Base-by-base conservation (phyloP, 2,888 invertebrate species). In the Drosophila quinaria region DNA sequence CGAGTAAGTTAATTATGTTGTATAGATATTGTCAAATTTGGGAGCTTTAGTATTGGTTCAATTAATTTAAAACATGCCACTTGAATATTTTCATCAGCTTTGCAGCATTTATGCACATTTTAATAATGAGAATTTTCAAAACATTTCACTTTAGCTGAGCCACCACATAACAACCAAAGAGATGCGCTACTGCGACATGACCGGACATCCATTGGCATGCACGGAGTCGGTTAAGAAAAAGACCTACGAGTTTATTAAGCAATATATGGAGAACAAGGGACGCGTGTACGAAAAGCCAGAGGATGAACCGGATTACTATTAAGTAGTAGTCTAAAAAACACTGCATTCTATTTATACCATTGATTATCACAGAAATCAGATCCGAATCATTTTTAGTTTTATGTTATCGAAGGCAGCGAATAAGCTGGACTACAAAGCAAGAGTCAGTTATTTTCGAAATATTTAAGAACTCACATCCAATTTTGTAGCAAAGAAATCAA, bases 191-290 rank as follows among this genome's bases (percentile, higher is more conserved):
- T 84, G 84, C 39, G 84, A 80, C 6, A 6, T 19, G 9, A 78
- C 62, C 6, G 87, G 84, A 3, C 68, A 80, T 35, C 64, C 64
- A 0, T 47, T 88, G 56, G 51, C 65, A 31, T 88, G 75, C 47
- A 77, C 74, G 3, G 86, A 87, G 11, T 87, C 91, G 63, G 98
- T 99, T 6, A 97, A 97, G 84, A 96, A 96, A 81, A 99, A 99
- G 93, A 98, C 98, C 19, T 96, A 97, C 92, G 98, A 98, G 93
- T 99, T 97, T 92, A 97, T 99, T 60, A 96, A 95, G 90, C 98
- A 98, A 91, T 99, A 99, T 93, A 99, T 99, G 99, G 95, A 95
- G 22, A 98, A 98, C 93, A 98, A 97, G 93, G 98, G 98, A 0
- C 95, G 96, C 2, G 94, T 96, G 2, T 87, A 87, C 50, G 66